Conservation (phyloP, 2,888 invertebrate species). For the Meiosimyza decipiens region DNA sequence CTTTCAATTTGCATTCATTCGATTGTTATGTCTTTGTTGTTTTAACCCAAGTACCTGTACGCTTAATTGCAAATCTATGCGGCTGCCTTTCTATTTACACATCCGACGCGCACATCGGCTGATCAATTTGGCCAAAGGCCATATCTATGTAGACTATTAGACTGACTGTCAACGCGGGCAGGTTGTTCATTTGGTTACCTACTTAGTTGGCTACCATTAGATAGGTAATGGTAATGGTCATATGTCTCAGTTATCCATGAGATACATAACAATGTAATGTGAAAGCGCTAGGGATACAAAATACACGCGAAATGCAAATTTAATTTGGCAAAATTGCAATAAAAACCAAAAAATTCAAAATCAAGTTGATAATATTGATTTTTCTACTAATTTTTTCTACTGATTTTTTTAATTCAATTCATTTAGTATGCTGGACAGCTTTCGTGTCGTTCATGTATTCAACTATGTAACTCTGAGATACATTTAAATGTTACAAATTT, state of each 20-base stretch:
- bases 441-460: too few relatives aligned
- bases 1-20: conserved; percentile 1
- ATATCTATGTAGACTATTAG: neutral
- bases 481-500: too few relatives aligned
- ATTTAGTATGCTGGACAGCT: too few relatives aligned
- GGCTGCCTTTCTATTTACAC: conserved; percentile 13
- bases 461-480: too few relatives aligned
- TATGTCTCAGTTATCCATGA: too few relatives aligned
- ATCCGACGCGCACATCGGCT: neutral
- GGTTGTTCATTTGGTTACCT: conserved; percentile 2
- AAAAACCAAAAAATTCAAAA: too few relatives aligned
- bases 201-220: neutral
- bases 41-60: neutral
- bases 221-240: neutral
- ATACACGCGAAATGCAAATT: neutral
- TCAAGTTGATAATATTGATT: too few relatives aligned
- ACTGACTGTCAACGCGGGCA: neutral
- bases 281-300: neutral
- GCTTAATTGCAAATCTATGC: neutral
- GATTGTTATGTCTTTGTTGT: neutral
- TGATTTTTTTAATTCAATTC: too few relatives aligned
- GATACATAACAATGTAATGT: too few relatives aligned
- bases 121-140: conserved; percentile 3
- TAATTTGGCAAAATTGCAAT: too few relatives aligned
- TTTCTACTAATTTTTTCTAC: too few relatives aligned